Evolutionary conservation across 2,797 vertebrate genomes (phyloP).

Genomic region (Triplophysa bombifrons): DNA sequence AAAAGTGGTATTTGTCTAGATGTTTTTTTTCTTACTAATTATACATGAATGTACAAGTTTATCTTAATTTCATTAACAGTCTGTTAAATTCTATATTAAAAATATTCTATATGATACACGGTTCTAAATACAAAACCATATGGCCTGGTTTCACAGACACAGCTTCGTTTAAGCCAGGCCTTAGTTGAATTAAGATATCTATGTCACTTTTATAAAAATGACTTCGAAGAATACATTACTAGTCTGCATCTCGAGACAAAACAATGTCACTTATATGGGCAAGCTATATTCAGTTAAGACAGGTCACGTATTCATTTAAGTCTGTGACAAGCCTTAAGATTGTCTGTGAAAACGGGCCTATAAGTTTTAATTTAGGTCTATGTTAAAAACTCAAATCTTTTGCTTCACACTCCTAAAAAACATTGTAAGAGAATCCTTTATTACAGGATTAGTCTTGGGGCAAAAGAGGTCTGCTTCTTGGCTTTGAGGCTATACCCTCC

Average conservation of each 20-base stretch:
- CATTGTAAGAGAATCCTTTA: conserved; percentile 6
- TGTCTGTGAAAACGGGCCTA: background rate
- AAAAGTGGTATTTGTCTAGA: background rate
- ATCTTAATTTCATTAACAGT: background rate
- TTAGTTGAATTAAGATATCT: no score
- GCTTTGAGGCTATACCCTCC: conserved; percentile 44
- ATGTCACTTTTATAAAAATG: no score
- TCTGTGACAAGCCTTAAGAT: no score
- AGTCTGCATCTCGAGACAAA: no score
- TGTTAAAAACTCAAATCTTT: conserved; percentile 1
- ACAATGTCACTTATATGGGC: no score
- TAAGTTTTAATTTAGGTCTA: conserved; percentile 1
- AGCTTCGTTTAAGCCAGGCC: no score
- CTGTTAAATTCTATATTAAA: background rate
- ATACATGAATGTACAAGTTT: background rate
- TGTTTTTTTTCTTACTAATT: no score
- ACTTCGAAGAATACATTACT: no score
- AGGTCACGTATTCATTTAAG: no score
- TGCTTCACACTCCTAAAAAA: conserved; percentile 4
- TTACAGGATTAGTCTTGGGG: conserved; percentile 36
- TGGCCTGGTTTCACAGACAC: no score
- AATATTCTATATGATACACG: background rate
- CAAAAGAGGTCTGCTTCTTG: conserved; percentile 36
- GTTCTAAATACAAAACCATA: background rate
- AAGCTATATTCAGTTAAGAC: no score